Base-by-base conservation (phyloP, 2,797 vertebrate genomes). In the Peromyscus attwateri region DNA sequence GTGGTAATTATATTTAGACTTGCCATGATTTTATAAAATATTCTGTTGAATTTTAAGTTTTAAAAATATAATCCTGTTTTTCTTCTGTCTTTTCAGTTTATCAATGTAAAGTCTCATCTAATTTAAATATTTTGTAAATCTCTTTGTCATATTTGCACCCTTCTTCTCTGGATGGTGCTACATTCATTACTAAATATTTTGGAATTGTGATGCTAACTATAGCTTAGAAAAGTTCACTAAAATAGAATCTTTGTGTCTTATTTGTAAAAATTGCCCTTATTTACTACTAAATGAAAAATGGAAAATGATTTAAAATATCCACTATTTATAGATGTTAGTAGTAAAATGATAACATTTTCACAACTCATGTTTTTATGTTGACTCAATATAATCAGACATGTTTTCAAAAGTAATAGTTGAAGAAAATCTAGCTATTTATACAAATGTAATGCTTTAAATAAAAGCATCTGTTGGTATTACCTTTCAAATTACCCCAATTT, bases 401-500 rank as follows among this genome's bases (percentile, higher is more conserved):
- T 92, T 94, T 96, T 97, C 40, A 95, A 60, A 93, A 93, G n/a
- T 95, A 29, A 37, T 71, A 57, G 0, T 92, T 88, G 9, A 79
- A 73, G 85, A 62, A 80, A 94, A 82, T n/a, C 76, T 17, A n/a
- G 55, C 60, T 92, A 6, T 0, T 60, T 8, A 70, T 52, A 21
- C 29, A 70, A 73, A 21, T 96, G 84, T 89, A 89, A 95, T 27
- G 52, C 68, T 81, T 7, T 43, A 94, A 71, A 76, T 68, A 7
- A 91, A 96, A 76, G 71, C 25, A 71, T 3, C 43, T 64, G 8
- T 76, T 68, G 4, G 14, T 55, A 40, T 84, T 88, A 52, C 79
- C 49, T 93, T 89, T 95, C 84, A 31, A 68, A 73, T 87, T 91
- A 92, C 37, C 23, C 25, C 9, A 91, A 0, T 89, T 96, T 94